Conservation (phyloP, 1,140 invertebrate genomes). For the Leptinotarsa defecta region DNA sequence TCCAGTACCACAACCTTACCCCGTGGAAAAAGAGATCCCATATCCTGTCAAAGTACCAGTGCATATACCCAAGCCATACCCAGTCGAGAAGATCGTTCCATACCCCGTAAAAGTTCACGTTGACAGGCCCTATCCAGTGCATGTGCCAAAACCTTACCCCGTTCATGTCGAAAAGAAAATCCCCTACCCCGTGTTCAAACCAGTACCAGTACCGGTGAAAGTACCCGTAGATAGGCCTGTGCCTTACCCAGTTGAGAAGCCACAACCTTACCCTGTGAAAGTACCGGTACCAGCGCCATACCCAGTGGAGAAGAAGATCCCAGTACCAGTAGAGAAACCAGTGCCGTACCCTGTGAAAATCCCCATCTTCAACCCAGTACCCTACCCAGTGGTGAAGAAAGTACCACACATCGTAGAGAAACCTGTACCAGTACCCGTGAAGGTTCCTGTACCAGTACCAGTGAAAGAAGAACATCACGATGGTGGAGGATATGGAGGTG, state of each 20-base stretch:
- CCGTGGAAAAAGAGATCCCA: constrained; percentile 67
- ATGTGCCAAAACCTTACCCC: constrained; percentile 54
- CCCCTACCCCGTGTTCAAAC: constrained; percentile 59
- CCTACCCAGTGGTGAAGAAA: constrained; percentile 69
- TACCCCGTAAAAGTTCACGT: constrained; percentile 68
- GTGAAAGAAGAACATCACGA: constrained; percentile 58
- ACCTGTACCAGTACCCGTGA: constrained; percentile 65
- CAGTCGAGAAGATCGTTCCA: constrained; percentile 63
- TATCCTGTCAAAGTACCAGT: constrained; percentile 66
- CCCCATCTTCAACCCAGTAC: constrained; percentile 65
- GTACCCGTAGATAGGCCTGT: constrained; percentile 64
- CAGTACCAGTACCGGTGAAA: constrained; percentile 60
- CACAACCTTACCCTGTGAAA: constrained; percentile 65
- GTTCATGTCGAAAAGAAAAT: constrained; percentile 56
- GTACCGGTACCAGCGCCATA: constrained; percentile 63
- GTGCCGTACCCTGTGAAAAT: constrained; percentile 69
- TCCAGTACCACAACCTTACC: constrained; percentile 66
- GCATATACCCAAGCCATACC: constrained; percentile 64
- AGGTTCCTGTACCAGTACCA: constrained; percentile 67
- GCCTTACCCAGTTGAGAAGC: constrained; percentile 66
- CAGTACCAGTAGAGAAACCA: constrained; percentile 67
- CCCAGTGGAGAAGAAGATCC: constrained; percentile 62
- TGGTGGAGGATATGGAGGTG: constrained; percentile 34
- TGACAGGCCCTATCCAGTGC: constrained; percentile 64
- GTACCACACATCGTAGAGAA: constrained; percentile 65